Evolutionary conservation across 2,888 invertebrate species (phyloP), one percentile per base, ranked within the genome.

Genomic region (Philopedon plagiatum): DNA sequence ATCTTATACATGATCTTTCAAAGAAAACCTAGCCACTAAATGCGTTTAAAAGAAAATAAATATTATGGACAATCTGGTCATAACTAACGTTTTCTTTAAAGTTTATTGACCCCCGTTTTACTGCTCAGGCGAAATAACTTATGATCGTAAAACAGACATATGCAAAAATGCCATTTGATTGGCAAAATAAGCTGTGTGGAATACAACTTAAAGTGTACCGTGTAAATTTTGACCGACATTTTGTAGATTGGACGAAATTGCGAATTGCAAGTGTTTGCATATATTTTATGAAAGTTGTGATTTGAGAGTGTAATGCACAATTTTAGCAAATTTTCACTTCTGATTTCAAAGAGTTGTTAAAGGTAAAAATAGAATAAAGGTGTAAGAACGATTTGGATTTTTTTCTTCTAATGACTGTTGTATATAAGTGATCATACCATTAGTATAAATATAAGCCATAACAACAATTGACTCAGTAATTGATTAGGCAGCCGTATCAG

Each of bases 171-270:
- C 18, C 3, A 19, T 44, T 44, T 44, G 19, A 44, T 44, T 44
- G 18, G 44, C 44, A 44, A 44, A 19, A 15, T 7, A 41, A 4
- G 5, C 44, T 18, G 19, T 29, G 29, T 29, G 29, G 29, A 29
- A 29, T 29, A 5, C 29, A 29, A 29, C 18, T 18, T 9, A 19
- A 44, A 44, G 5, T 1, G 21, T 46, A 7, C 23, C 23, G 21
- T 46, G 46, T 23, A 8, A 46, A 46, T 23, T 21, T 46, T 46
- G 46, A 46, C 46, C 46, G n/a, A 46, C 23, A 46, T 46, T 46
- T 23, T 11, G 2, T 23, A n/a, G n/a, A 46, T 46, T n/a, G 44
- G 8, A 44, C 13, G 3, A 19, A 44, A 44, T 19, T 8, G 41
- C 41, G 41, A 18, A 4, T 19, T 44, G 19, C 44, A 44, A 5